A percentile compares a stretch with the other conserved stretches of the same genome.
phyloP scores from a whole-genome alignment of 2,113 vertebrate genomes.

The Atractosteus spatula region DNA sequence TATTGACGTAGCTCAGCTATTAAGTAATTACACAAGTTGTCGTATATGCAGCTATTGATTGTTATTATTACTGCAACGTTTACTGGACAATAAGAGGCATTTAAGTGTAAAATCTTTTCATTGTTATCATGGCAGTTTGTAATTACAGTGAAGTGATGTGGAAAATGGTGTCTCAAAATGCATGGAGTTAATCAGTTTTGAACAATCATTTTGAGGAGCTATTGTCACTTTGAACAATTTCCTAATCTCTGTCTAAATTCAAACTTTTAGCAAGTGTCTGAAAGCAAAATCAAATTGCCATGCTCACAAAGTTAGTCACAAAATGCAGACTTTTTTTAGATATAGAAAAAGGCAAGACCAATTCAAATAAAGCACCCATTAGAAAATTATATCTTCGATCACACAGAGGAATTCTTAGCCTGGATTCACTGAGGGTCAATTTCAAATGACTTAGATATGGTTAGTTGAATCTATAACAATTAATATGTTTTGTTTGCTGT shows the following conservation, averaged over 20 bases:
- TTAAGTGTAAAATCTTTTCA: neutral
- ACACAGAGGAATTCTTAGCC: no score
- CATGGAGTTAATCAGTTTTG: neutral
- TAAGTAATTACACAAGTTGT: neutral
- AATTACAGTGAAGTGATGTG: neutral
- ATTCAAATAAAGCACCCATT: no score
- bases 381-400: neutral
- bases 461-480: no score
- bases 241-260: neutral
- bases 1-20: neutral
- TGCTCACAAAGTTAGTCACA: neutral
- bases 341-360: no score
- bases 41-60: neutral
- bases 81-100: neutral
- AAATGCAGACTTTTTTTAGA: no score
- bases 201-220: neutral
- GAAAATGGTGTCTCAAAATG: neutral
- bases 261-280: neutral
- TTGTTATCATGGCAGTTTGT: slow-evolving; percentile 3
- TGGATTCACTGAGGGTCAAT: no score
- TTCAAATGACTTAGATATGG: no score
- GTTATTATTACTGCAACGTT: neutral
- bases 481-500: no score
- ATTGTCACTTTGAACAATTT: neutral
- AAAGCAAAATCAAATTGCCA: neutral